Base-by-base conservation (phyloP, 2,797 vertebrate genomes). In the Xerus rutilus region DNA sequence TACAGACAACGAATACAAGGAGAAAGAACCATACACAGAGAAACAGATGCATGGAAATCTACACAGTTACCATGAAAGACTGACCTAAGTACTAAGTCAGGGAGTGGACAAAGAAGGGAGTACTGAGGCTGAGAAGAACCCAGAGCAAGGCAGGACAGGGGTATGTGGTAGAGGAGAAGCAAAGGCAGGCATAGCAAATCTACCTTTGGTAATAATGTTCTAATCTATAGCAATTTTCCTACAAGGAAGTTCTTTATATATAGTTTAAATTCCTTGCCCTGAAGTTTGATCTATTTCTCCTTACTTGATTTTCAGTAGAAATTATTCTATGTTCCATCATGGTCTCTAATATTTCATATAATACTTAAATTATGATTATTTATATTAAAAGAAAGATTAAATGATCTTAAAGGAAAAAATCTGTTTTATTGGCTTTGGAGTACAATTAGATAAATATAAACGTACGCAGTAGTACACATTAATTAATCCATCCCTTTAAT, bases 331-430 rank as follows among this genome's bases (percentile, higher is more conserved):
- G 54, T 83, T 11, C 35, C 47, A 92, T 25, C 49, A 86, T 49
- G 18, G 62, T 86, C 54, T 86, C 49, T 87, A 96, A 89, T 23
- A 76, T 87, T 90, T 93, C 59, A 73, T 64, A 21, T 3, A 72
- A 95, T 20, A 93, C 21, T 93, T 95, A 89, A 69, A 91, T 69
- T 43, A 70, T 91, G 84, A 89, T 93, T 81, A 91, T 47, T n/a
- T 93, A 89, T 54, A 12, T 57, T 86, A 52, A 90, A 84, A 76
- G 73, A 88, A 15, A 86, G 39, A 25, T 62, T n/a, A 45, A 32
- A 64, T 47, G 65, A 85, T 69, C 32, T 67, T 76, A 92, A 93
- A 86, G 17, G 32, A 69, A 79, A 39, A 91, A 86, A 78, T 82
- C 28, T 84, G 43, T 88, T 67, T 64, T 32, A 88, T 45, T 93